Conservation (phyloP, 2,888 invertebrate species). For the Ophioninae sp. region DNA sequence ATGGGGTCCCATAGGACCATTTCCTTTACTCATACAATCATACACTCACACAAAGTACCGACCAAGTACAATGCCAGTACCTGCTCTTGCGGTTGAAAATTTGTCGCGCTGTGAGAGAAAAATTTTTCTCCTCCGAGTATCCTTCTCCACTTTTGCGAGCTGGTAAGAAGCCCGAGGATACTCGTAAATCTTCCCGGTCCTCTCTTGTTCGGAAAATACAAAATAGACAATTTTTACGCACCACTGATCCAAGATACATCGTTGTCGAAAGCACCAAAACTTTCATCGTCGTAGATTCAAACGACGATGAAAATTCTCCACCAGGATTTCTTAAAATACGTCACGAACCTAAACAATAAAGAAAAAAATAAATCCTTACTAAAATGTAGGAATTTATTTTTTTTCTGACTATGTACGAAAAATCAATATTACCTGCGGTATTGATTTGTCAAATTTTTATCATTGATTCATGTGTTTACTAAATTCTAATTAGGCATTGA, state of each 20-base stretch:
- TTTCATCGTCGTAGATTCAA: neutral
- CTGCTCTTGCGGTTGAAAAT: slow-evolving; percentile 73
- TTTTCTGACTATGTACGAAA: neutral
- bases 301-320: neutral
- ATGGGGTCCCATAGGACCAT: slow-evolving; percentile 24
- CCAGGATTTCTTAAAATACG: neutral
- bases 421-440: neutral
- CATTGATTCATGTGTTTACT: too few relatives aligned
- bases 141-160: slow-evolving; percentile 42
- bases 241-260: neutral
- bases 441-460: too few relatives aligned
- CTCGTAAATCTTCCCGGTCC: slow-evolving; percentile 57
- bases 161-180: slow-evolving; percentile 48
- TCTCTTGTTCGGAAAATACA: slow-evolving; percentile 23
- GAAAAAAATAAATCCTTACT: neutral
- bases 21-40: neutral
- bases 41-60: slow-evolving; percentile 21
- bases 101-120: slow-evolving; percentile 68
- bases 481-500: too few relatives aligned
- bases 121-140: slow-evolving; percentile 33
- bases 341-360: neutral
- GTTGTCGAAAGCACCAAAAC: slow-evolving; percentile 31
- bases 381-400: too few relatives aligned
- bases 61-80: slow-evolving; percentile 68
- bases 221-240: slow-evolving; percentile 31